Evolutionary conservation across 2,113 vertebrate genomes (phyloP).

Genomic region (Anguilla rostrata): DNA sequence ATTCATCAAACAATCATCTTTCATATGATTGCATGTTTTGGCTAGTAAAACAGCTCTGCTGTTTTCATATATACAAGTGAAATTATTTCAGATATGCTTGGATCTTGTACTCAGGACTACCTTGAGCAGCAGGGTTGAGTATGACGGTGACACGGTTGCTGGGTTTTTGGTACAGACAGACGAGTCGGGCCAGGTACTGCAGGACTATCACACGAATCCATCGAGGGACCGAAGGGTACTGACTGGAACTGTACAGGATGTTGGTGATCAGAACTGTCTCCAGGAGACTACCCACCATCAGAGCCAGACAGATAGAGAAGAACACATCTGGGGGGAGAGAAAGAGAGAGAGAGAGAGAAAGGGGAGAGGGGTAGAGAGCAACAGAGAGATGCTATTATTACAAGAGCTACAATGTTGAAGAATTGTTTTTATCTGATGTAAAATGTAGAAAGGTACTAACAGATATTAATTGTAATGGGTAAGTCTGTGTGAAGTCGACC

Average conservation of each 20-base stretch:
- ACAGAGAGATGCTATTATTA: no score
- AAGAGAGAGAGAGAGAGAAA: not conserved
- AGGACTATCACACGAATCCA: slow-evolving; percentile 24
- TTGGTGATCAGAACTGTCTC: slow-evolving; percentile 35
- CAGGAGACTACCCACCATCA: slow-evolving; percentile 34
- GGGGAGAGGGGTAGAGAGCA: no score
- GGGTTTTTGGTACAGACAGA: slow-evolving; percentile 1
- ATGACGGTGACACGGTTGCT: slow-evolving; percentile 27
- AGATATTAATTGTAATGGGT: no score
- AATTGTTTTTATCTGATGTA: no score
- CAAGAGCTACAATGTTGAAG: no score
- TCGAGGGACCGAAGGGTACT: slow-evolving; percentile 6
- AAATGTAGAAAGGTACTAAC: no score
- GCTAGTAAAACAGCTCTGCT: no score
- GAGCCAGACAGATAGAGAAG: slow-evolving; percentile 31
- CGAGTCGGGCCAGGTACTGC: slow-evolving; percentile 18
- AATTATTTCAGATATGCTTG: no score
- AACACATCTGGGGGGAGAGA: slow-evolving; percentile 12
- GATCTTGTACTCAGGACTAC: slow-evolving; percentile 16
- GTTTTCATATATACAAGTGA: no score
- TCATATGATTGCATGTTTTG: no score
- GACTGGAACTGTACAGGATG: slow-evolving; percentile 21
- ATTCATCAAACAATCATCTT: no score
- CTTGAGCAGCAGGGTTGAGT: slow-evolving; percentile 18
- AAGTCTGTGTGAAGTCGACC: no score